phyloP scores from a whole-genome alignment of 2,888 invertebrate species.

The Herminia tarsipennalis region DNA sequence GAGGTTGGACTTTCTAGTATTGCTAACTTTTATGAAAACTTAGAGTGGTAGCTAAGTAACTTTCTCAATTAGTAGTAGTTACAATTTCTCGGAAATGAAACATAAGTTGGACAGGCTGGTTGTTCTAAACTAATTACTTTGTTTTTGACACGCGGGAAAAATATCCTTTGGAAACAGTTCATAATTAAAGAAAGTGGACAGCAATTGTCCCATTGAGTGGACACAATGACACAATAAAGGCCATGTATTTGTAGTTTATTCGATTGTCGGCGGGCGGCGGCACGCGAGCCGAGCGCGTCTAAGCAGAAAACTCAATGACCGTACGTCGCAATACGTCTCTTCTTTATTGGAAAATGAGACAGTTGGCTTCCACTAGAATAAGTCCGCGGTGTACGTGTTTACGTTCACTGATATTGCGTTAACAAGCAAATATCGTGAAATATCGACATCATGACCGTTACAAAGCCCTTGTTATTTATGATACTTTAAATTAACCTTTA shows the following conservation, averaged over 20 bases:
- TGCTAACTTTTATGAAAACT: constrained; percentile 50
- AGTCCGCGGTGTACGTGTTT: constrained; percentile 68
- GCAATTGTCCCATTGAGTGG: neutral
- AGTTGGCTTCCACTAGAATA: constrained; percentile 74
- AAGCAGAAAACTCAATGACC: constrained; percentile 79
- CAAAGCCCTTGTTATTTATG: constrained; percentile 34
- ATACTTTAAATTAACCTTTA: constrained; percentile 33
- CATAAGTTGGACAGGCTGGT: too few species aligned
- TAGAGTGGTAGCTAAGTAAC: constrained; percentile 14
- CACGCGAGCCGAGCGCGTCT: constrained; percentile 59
- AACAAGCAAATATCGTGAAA: constrained; percentile 64
- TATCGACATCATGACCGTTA: constrained; percentile 49
- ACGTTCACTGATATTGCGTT: constrained; percentile 70
- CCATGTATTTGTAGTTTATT: constrained; percentile 48
- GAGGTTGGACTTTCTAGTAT: constrained; percentile 33
- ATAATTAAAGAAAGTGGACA: too few species aligned
- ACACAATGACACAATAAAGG: constrained; percentile 26
- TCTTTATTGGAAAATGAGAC: constrained; percentile 82
- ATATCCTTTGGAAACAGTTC: too few species aligned
- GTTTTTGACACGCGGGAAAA: too few species aligned
- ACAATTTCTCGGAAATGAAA: constrained; percentile 13
- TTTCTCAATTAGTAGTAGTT: constrained; percentile 32
- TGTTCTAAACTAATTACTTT: too few species aligned
- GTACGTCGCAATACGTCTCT: constrained; percentile 75
- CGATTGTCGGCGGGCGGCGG: constrained; percentile 51